Evolutionary conservation across 1,140 invertebrate genomes (phyloP).

Genomic region (Drosophila jambulina): DNA sequence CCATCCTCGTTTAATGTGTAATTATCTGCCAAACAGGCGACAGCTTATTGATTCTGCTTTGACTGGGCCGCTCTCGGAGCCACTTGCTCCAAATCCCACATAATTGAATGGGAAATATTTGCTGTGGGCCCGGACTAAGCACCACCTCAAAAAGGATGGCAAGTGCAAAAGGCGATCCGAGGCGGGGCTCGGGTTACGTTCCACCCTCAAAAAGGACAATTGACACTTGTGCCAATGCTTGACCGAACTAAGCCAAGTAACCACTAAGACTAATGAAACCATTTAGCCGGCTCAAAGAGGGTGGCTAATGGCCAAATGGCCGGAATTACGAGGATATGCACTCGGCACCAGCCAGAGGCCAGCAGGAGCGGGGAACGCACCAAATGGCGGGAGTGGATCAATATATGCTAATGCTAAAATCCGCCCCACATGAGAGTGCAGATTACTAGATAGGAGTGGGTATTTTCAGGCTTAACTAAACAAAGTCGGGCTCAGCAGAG

Average conservation of each 20-base stretch:
- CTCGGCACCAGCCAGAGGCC: conserved; percentile 27
- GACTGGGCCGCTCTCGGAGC: conserved; percentile 21
- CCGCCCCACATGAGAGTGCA: not conserved
- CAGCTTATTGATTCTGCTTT: conserved; percentile 50
- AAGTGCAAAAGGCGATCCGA: conserved; percentile 44
- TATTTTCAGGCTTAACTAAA: conserved; percentile 1
- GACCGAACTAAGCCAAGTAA: conserved; percentile 64
- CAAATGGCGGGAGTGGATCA: conserved; percentile 42
- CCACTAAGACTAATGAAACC: conserved; percentile 81
- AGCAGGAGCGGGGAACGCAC: conserved; percentile 2
- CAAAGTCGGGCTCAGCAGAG: not conserved
- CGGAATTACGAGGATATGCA: conserved; percentile 59
- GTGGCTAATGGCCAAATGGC: conserved; percentile 46
- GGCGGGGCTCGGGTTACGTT: conserved; percentile 32
- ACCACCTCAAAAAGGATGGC: conserved; percentile 28
- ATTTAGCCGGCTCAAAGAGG: conserved; percentile 65
- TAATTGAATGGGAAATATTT: conserved; percentile 67
- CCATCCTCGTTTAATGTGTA: conserved; percentile 50
- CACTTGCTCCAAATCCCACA: conserved; percentile 62
- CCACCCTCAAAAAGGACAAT: conserved; percentile 63
- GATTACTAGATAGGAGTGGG: conserved; percentile 13
- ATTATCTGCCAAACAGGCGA: conserved; percentile 52
- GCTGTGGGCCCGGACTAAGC: conserved; percentile 4
- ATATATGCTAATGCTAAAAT: conserved; percentile 67
- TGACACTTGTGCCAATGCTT: conserved; percentile 72